These are phyloP conservation scores for Tenebrosternarchus preto DNA, from an alignment of 2,113 vertebrate species.

Conservation along the genomic window DNA sequence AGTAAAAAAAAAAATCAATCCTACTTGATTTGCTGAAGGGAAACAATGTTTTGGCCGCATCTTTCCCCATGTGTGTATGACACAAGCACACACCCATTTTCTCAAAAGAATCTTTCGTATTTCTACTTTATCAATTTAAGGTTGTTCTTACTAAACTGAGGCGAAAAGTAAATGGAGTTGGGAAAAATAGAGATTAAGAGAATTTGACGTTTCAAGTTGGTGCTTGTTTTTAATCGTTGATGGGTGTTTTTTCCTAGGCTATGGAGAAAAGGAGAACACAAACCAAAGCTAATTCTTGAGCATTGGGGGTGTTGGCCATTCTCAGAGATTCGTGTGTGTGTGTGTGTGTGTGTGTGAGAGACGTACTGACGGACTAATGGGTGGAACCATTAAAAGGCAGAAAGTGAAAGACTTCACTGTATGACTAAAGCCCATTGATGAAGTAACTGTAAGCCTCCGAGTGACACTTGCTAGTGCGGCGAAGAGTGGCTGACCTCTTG, in stretches of 20 bases:
- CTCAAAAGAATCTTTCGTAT: not conserved
- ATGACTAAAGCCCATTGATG: conserved; percentile 67
- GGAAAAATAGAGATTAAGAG: not conserved
- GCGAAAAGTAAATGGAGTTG: not conserved
- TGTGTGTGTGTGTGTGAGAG: conserved; percentile 1
- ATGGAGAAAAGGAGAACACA: not conserved
- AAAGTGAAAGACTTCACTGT: conserved; percentile 60
- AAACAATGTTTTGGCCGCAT: not conserved
- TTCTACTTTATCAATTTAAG: not conserved
- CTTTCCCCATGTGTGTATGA: not conserved
- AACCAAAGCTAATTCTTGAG: conserved; percentile 15
- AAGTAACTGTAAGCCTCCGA: conserved; percentile 67
- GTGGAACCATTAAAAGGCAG: not conserved
- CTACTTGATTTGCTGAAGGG: not conserved
- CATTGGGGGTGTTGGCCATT: not conserved
- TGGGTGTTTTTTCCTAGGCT: not conserved
- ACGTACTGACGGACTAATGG: conserved; percentile 5
- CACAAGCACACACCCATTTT: conserved; percentile 17
- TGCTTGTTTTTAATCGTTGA: too few species aligned
- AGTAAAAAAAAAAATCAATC: conserved; percentile 10
- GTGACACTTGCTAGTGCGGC: conserved; percentile 60
- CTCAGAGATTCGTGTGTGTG: conserved; percentile 2
- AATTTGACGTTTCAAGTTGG: too few species aligned
- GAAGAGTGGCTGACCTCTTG: conserved; percentile 64
- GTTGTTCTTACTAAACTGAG: not conserved